A percentile compares a stretch with the other conserved stretches of the same genome.
Conservation (phyloP, 2,113 vertebrate genomes). For the Hucho hucho region DNA sequence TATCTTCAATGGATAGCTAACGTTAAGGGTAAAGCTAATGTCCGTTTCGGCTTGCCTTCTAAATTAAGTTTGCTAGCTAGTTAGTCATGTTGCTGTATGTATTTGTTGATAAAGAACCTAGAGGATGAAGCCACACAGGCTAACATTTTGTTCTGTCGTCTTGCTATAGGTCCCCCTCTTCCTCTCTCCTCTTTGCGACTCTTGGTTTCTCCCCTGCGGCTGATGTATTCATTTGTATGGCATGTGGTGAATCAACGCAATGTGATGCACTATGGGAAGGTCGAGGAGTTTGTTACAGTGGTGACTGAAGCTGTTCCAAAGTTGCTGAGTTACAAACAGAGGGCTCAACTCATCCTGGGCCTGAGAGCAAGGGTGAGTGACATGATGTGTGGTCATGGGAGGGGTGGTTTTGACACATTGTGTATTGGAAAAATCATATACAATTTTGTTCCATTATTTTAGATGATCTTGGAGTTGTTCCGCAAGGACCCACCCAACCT, state of each 20-base stretch:
- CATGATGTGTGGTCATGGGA: too few species aligned
- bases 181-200: constrained; percentile 51
- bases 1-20: too few species aligned
- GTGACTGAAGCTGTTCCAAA: constrained; percentile 66
- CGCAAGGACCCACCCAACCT: background rate
- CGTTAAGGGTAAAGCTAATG: too few species aligned
- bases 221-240: constrained; percentile 70
- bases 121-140: too few species aligned
- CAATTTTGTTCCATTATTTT: background rate
- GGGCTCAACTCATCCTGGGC: constrained; percentile 71
- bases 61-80: too few species aligned
- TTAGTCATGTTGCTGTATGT: too few species aligned
- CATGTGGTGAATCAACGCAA: constrained; percentile 44
- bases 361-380: constrained; percentile 74
- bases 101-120: too few species aligned
- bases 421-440: too few species aligned
- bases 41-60: too few species aligned
- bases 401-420: too few species aligned
- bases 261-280: constrained; percentile 66
- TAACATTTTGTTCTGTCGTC: too few species aligned
- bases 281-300: constrained; percentile 68
- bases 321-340: constrained; percentile 66
- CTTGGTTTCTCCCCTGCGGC: constrained; percentile 60
- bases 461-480: constrained; percentile 12
- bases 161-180: constrained; percentile 28